These are phyloP conservation scores for Sminthopsis crassicaudata DNA, from an alignment of 2,113 vertebrate genomes.

Conservation along the genomic window DNA sequence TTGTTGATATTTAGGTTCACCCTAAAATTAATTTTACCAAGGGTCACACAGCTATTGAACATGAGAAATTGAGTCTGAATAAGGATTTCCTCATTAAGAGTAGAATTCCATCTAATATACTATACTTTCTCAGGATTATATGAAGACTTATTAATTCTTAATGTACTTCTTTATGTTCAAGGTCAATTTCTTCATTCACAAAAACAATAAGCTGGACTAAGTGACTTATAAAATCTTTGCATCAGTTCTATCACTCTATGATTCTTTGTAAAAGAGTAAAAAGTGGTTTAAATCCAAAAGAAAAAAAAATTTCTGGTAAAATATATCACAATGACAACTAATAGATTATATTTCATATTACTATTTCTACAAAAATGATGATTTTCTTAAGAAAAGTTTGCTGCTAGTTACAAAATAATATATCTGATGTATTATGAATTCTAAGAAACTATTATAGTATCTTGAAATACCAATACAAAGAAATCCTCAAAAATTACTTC, in stretches of 20 bases:
- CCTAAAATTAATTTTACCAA: not conserved
- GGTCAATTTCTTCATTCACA: not conserved
- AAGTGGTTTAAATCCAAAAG: not conserved
- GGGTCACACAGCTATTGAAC: not conserved
- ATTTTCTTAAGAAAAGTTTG: conserved; percentile 6
- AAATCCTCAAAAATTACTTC: conserved; percentile 66
- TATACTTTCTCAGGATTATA: not conserved
- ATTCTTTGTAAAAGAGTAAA: not conserved
- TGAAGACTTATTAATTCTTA: not conserved
- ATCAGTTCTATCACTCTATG: not conserved
- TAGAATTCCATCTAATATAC: not conserved
- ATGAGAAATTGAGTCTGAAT: not conserved
- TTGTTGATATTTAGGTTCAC: not conserved
- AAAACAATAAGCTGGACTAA: not conserved
- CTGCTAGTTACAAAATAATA: conserved; percentile 35
- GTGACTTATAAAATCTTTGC: not conserved
- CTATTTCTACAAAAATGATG: conserved; percentile 34
- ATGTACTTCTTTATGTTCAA: not conserved
- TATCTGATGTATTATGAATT: conserved; percentile 45
- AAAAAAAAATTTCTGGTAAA: conserved; percentile 26
- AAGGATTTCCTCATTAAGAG: not conserved
- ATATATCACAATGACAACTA: not conserved
- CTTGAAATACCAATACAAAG: conserved; percentile 65
- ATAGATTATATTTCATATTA: not conserved
- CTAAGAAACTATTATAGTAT: conserved; percentile 59